Conservation (phyloP, 2,797 vertebrate species). For the Leucoraja ocellata region DNA sequence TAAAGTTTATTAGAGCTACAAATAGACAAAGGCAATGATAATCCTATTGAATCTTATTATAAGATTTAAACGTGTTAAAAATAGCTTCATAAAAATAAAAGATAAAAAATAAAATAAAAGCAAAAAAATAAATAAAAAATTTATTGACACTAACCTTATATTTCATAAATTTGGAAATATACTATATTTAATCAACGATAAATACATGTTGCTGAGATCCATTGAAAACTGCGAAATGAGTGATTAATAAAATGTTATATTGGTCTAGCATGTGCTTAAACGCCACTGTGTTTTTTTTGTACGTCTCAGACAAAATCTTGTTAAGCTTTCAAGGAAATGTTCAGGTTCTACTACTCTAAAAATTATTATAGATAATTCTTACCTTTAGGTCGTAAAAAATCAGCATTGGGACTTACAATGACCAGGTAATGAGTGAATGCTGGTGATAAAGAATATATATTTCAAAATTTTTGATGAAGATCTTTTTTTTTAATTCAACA, state of each 20-base stretch:
- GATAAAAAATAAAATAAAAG: too few species aligned
- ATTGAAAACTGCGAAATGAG: not conserved
- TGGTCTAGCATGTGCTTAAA: not conserved
- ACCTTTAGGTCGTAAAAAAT: not conserved
- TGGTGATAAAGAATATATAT: not conserved
- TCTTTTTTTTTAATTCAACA: not conserved
- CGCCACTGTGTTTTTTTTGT: not conserved
- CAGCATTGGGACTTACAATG: not conserved
- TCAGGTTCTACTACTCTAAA: not conserved
- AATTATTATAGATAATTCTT: not conserved
- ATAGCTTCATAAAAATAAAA: too few species aligned
- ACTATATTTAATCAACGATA: not conserved
- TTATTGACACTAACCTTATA: not conserved
- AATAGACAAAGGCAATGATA: not conserved
- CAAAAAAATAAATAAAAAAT: not conserved
- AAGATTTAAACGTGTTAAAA: not conserved
- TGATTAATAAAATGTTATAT: not conserved
- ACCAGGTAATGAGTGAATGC: not conserved
- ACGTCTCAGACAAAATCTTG: not conserved
- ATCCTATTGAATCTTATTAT: not conserved
- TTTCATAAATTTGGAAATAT: too few species aligned
- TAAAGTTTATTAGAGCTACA: not conserved
- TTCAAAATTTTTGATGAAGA: not conserved
- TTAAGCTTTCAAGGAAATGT: not conserved
- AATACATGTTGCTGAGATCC: not conserved